Conservation (phyloP, 2,888 invertebrate species). For the Sinelater perroti region DNA sequence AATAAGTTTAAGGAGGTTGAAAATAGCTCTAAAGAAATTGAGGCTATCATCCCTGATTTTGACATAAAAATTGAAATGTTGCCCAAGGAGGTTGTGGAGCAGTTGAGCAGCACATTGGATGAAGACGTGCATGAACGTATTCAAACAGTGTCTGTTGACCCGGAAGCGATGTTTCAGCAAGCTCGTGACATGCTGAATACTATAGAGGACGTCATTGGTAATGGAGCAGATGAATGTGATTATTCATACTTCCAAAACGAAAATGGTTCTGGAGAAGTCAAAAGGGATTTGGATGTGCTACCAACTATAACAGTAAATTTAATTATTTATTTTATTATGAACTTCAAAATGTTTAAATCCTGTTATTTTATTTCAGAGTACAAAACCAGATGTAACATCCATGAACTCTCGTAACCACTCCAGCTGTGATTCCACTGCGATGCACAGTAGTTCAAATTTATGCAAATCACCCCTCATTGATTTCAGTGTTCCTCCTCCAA, state of each 20-base stretch:
- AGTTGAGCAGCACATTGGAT: conserved; percentile 51
- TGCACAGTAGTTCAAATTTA: background rate
- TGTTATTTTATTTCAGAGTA: too few species aligned
- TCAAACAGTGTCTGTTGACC: conserved; percentile 32
- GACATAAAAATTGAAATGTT: conserved; percentile 57
- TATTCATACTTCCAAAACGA: conserved; percentile 9
- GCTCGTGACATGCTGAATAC: conserved; percentile 39
- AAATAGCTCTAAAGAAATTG: conserved; percentile 50
- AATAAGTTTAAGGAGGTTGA: conserved; percentile 41
- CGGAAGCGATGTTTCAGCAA: conserved; percentile 42
- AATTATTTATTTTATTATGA: too few species aligned
- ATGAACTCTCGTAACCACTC: too few species aligned
- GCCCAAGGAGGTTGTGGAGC: conserved; percentile 53
- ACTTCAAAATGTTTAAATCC: too few species aligned
- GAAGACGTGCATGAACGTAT: conserved; percentile 38
- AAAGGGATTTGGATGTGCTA: too few species aligned
- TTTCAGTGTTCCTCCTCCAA: background rate
- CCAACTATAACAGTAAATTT: too few species aligned
- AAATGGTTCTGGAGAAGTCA: background rate
- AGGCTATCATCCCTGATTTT: conserved; percentile 58
- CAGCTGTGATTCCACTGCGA: background rate
- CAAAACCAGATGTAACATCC: too few species aligned
- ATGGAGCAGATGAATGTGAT: background rate
- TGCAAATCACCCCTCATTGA: background rate
- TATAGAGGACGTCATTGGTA: background rate